Evolutionary conservation across 2,888 invertebrate species (phyloP).

Genomic region (Lepidocyrtinus sp.): DNA sequence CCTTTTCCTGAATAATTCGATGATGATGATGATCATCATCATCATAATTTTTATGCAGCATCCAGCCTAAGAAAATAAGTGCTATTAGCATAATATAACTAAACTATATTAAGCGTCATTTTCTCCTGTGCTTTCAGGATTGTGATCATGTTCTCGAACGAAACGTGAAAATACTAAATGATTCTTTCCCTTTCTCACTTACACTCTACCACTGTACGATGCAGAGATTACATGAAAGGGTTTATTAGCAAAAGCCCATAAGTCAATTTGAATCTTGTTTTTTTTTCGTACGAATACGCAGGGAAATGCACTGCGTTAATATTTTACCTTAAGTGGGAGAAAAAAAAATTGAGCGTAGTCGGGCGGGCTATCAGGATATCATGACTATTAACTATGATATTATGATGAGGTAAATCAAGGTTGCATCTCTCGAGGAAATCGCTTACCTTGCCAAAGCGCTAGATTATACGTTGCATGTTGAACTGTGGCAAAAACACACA

Average conservation of each 20-base stretch:
- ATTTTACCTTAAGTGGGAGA: not conserved
- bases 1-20: no score
- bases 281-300: not conserved
- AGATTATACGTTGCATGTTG: not conserved
- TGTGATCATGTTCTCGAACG: not conserved
- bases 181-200: no score
- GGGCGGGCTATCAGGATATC: not conserved
- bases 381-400: not conserved
- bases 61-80: no score
- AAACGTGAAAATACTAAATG: not conserved
- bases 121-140: not conserved
- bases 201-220: no score
- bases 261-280: not conserved
- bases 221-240: no score
- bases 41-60: no score
- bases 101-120: not conserved
- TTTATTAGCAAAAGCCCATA: not conserved
- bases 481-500: not conserved
- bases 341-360: not conserved
- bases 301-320: not conserved
- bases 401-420: not conserved
- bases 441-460: not conserved
- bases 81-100: not conserved
- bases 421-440: not conserved
- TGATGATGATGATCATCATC: no score